Conservation (phyloP, 2,888 invertebrate genomes). For the Maniola hyperantus region DNA sequence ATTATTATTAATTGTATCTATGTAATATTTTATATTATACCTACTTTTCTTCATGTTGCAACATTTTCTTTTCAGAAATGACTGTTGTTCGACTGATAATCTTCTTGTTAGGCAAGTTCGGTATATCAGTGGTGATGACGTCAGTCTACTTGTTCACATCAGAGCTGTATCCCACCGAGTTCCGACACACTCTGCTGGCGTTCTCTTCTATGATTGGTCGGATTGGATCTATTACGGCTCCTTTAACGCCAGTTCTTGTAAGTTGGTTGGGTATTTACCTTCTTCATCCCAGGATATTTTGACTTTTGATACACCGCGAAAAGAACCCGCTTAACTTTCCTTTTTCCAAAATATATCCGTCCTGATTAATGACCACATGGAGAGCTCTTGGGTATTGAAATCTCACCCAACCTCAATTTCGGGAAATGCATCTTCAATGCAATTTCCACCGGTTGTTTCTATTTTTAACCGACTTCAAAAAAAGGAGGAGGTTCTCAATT, state of each 20-base stretch:
- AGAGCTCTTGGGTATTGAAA: too few species aligned
- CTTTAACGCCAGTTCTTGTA: conserved; percentile 85
- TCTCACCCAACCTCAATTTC: too few species aligned
- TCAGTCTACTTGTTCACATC: conserved; percentile 86
- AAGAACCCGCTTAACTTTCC: too few species aligned
- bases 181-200: conserved; percentile 85
- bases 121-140: conserved; percentile 85
- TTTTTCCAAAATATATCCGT: too few species aligned
- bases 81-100: conserved; percentile 5
- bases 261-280: conserved; percentile 39
- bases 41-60: background rate
- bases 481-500: too few species aligned
- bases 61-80: conserved; percentile 5
- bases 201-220: conserved; percentile 88
- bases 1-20: too few species aligned
- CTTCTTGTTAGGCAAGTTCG: conserved; percentile 81
- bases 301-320: too few species aligned
- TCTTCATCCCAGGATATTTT: background rate
- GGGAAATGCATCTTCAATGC: too few species aligned
- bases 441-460: too few species aligned
- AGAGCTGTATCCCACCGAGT: conserved; percentile 88
- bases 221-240: conserved; percentile 87
- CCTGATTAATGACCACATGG: too few species aligned
- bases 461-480: too few species aligned
- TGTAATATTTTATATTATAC: too few species aligned